A percentile compares a stretch with the other conserved stretches of the same genome.
These are phyloP conservation scores for Gnathonemus echidnorhynchus DNA, from an alignment of 2,113 vertebrate species.

Conservation along the genomic window DNA sequence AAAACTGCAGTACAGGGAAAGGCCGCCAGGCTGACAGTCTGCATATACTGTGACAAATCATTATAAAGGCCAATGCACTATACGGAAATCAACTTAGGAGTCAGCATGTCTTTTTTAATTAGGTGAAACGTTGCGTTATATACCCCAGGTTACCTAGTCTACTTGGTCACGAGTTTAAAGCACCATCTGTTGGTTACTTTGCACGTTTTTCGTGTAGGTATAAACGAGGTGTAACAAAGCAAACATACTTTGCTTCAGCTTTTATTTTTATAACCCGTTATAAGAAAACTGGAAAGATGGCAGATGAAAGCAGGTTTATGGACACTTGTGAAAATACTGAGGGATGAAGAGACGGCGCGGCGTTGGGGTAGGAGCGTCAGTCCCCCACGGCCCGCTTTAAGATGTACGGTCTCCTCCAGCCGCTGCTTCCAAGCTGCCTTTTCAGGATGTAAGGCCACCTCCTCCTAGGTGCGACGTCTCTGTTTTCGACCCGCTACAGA, in stretches of 20 bases:
- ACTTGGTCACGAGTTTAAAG: background rate
- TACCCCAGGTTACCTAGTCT: background rate
- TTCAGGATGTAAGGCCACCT: slow-evolving; percentile 96
- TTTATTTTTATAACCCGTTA: background rate
- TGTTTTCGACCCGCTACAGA: slow-evolving; percentile 63
- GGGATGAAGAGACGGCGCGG: slow-evolving; percentile 42
- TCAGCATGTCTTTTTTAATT: background rate
- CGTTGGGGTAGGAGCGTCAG: slow-evolving; percentile 56
- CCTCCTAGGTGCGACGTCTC: slow-evolving; percentile 75
- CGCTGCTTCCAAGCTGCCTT: slow-evolving; percentile 75
- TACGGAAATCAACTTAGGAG: background rate
- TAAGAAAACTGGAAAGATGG: background rate
- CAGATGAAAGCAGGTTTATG: background rate
- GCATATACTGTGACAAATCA: background rate
- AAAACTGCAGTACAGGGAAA: background rate
- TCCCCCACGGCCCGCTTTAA: slow-evolving; percentile 80
- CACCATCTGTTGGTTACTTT: background rate
- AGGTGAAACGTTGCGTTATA: background rate
- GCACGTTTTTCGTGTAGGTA: background rate
- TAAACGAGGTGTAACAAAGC: background rate
- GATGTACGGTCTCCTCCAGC: slow-evolving; percentile 90
- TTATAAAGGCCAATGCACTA: background rate
- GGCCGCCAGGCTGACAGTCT: background rate
- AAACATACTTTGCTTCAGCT: background rate
- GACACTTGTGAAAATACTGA: slow-evolving; percentile 36